A percentile compares a stretch with the other conserved stretches of the same genome.
Evolutionary conservation across 53 echinoderm and acorn worm species (phyloP).

Genomic region (Holothuria scabra): DNA sequence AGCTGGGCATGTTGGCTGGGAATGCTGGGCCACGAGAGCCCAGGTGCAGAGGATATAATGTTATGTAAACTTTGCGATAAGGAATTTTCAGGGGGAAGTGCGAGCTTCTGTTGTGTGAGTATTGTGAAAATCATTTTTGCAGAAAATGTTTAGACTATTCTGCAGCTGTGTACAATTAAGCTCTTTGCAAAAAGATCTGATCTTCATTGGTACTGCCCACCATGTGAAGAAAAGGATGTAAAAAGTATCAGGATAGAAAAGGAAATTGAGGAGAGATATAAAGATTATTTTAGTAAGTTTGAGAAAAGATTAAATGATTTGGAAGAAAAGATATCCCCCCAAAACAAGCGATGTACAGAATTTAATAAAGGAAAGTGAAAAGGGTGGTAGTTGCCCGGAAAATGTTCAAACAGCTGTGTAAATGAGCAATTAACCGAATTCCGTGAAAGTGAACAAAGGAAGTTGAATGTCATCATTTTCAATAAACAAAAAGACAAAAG

Average conservation of each 20-base stretch:
- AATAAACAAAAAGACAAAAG: background rate
- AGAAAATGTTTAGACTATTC: no score
- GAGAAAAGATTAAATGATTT: background rate
- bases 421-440: background rate
- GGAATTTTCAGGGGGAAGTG: no score
- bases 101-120: no score
- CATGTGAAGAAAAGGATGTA: slow-evolving; percentile 26
- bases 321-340: background rate
- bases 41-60: no score
- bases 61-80: no score
- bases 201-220: slow-evolving; percentile 28
- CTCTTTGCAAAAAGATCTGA: background rate
- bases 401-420: background rate
- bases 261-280: slow-evolving; percentile 30
- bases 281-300: slow-evolving; percentile 10
- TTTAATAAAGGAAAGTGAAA: no score
- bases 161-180: no score
- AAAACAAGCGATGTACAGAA: no score
- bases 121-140: no score
- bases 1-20: no score
- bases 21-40: no score
- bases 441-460: slow-evolving; percentile 16
- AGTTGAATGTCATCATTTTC: no score
- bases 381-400: background rate
- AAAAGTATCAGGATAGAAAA: slow-evolving; percentile 14